Conservation (phyloP, 1,140 invertebrate genomes). For the Myzus persicae region DNA sequence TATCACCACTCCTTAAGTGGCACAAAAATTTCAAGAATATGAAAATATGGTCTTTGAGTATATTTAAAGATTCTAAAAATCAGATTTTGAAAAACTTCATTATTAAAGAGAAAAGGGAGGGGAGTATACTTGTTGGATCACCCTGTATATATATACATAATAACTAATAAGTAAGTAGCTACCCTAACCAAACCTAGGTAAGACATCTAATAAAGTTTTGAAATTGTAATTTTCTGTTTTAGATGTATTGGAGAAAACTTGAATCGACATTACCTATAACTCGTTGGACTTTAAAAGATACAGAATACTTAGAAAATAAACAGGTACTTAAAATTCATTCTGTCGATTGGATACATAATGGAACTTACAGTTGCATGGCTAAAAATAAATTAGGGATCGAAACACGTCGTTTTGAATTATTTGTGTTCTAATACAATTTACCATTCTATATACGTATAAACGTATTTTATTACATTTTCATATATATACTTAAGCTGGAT, state of each 20-base stretch:
- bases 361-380: constrained; percentile 10
- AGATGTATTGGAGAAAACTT: constrained; percentile 23
- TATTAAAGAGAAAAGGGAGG: too few relatives aligned
- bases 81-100: too few relatives aligned
- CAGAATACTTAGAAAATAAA: constrained; percentile 13
- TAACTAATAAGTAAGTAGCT: background rate
- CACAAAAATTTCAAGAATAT: too few relatives aligned
- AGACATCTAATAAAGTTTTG: background rate
- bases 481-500: background rate
- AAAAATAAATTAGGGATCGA: constrained; percentile 38
- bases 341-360: background rate
- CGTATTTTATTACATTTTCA: background rate
- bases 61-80: too few relatives aligned
- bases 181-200: background rate
- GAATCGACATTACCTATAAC: background rate
- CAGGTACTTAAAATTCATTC: background rate
- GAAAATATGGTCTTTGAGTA: too few relatives aligned
- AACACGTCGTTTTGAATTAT: constrained; percentile 6
- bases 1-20: too few relatives aligned
- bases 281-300: background rate
- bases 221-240: background rate
- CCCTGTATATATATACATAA: background rate
- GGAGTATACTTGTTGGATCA: too few relatives aligned
- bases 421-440: background rate
- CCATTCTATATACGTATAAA: background rate